Evolutionary conservation across 2,113 vertebrate genomes (phyloP).

Genomic region (Pterocles gutturalis): DNA sequence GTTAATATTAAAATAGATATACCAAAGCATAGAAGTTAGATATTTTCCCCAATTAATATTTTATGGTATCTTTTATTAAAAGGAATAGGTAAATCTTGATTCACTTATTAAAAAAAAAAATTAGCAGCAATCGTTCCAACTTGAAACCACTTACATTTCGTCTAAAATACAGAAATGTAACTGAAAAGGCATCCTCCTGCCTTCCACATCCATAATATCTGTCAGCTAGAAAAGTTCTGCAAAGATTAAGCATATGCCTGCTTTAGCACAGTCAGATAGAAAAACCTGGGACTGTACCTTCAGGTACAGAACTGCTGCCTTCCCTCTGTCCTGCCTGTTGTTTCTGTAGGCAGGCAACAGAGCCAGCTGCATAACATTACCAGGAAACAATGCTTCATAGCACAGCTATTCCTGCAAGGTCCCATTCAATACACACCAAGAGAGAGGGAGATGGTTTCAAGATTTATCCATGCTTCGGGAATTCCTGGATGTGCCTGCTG

Average conservation of each 20-base stretch:
- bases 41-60: background rate
- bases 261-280: background rate
- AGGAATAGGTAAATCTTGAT: background rate
- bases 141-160: background rate
- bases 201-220: background rate
- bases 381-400: background rate
- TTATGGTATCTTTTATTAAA: background rate
- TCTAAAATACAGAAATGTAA: background rate
- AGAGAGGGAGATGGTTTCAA: background rate
- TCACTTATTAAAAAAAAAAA: background rate
- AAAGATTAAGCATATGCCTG: background rate
- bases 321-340: background rate
- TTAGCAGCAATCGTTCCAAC: background rate
- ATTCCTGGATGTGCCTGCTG: background rate
- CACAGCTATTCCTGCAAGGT: background rate
- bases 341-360: background rate
- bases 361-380: background rate
- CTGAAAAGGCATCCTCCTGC: background rate
- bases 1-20: background rate
- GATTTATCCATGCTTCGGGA: background rate
- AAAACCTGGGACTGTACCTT: rapidly evolving
- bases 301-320: background rate
- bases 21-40: background rate
- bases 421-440: background rate
- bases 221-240: background rate